Evolutionary conservation across 2,113 vertebrate genomes (phyloP).

Genomic region (Pholis gunnellus): DNA sequence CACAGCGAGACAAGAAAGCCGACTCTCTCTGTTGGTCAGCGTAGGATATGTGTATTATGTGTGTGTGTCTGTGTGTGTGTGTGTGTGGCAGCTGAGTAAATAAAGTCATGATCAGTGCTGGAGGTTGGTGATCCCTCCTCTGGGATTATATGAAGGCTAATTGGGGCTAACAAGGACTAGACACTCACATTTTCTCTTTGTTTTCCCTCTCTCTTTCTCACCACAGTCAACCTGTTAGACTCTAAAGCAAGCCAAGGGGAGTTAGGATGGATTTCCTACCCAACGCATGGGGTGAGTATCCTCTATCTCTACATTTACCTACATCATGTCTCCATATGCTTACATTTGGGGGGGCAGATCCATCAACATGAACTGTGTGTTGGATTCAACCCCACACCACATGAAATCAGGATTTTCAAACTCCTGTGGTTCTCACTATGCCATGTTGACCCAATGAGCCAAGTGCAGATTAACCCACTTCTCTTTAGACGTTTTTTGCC

Average conservation of each 20-base stretch:
- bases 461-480: slow-evolving; percentile 75
- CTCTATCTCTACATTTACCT: slow-evolving; percentile 28
- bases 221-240: slow-evolving; percentile 97
- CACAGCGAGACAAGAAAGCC: slow-evolving; percentile 30
- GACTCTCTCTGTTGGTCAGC: slow-evolving; percentile 52
- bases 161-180: slow-evolving; percentile 81
- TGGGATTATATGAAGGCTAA: slow-evolving; percentile 69
- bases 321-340: slow-evolving; percentile 32
- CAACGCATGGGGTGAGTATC: slow-evolving; percentile 95
- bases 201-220: slow-evolving; percentile 76
- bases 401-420: slow-evolving; percentile 54
- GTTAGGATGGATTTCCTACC: slow-evolving; percentile 99
- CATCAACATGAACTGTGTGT: slow-evolving; percentile 10
- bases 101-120: slow-evolving; percentile 67
- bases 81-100: slow-evolving; percentile 84
- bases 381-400: slow-evolving; percentile 11
- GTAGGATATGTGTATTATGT: slow-evolving; percentile 25
- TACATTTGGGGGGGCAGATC: slow-evolving; percentile 32
- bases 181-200: slow-evolving; percentile 76
- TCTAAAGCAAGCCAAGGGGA: slow-evolving; percentile 99
- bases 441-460: slow-evolving; percentile 56
- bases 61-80: slow-evolving; percentile 29
- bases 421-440: slow-evolving; percentile 44
- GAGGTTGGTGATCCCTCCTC: slow-evolving; percentile 71
- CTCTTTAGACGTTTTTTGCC: slow-evolving; percentile 53